Conservation (phyloP, 2,888 invertebrate species). For the Synanthedon vespiformis region DNA sequence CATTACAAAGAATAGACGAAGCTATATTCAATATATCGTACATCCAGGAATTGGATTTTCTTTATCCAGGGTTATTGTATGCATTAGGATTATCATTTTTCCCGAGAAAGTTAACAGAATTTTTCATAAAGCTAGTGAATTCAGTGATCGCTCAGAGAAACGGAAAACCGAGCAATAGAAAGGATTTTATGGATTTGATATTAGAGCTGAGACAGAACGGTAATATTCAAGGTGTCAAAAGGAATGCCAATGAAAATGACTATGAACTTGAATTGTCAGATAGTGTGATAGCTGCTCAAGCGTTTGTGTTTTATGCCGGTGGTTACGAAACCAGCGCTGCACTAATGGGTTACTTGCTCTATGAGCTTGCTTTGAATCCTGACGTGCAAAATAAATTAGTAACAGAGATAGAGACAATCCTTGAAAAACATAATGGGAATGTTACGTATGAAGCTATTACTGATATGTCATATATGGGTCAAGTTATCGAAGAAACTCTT, state of each 20-base stretch:
- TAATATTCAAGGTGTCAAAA: slow-evolving; percentile 13
- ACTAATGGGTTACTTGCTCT: slow-evolving; percentile 12
- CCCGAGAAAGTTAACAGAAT: not conserved
- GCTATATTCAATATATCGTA: not conserved
- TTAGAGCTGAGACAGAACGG: slow-evolving; percentile 24
- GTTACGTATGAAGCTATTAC: too few species aligned
- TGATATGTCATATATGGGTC: too few species aligned
- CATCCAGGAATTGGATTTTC: not conserved
- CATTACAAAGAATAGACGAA: not conserved
- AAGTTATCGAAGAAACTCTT: too few species aligned
- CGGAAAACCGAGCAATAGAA: slow-evolving; percentile 1
- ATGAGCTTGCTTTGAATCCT: too few species aligned
- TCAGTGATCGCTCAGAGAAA: slow-evolving; percentile 3
- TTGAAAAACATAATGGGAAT: too few species aligned
- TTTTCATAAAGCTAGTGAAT: not conserved
- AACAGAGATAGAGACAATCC: too few species aligned
- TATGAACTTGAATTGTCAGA: slow-evolving; percentile 17
- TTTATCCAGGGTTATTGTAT: not conserved
- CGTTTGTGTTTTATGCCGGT: slow-evolving; percentile 35
- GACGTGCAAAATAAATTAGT: too few species aligned
- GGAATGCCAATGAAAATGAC: slow-evolving; percentile 8
- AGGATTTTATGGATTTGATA: slow-evolving; percentile 9
- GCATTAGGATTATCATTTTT: not conserved
- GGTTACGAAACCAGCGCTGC: slow-evolving; percentile 50
- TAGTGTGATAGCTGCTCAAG: slow-evolving; percentile 24